Conservation (phyloP, 2,113 vertebrate species). For the Mohoua ochrocephala region DNA sequence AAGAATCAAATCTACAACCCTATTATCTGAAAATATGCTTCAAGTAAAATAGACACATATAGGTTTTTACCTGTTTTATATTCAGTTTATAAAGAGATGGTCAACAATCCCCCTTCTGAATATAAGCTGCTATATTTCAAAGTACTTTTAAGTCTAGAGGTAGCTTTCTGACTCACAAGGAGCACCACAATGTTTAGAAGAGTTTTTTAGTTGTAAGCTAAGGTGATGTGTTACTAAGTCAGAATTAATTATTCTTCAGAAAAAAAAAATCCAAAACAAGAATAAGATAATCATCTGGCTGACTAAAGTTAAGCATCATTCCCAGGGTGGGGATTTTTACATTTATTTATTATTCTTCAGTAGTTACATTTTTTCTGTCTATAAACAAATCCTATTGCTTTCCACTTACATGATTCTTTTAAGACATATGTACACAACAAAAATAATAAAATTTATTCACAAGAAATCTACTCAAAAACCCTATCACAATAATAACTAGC, state of each 20-base stretch:
- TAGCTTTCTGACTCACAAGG: not conserved
- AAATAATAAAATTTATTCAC: not conserved
- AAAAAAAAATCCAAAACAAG: not conserved
- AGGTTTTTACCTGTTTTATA: not conserved
- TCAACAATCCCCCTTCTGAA: not conserved
- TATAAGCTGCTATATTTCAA: not conserved
- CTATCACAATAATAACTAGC: not conserved
- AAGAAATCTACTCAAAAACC: not conserved
- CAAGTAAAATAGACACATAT: not conserved
- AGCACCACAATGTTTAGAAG: not conserved
- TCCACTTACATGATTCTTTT: not conserved
- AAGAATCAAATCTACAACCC: not conserved
- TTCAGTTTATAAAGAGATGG: not conserved
- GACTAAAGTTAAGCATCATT: not conserved
- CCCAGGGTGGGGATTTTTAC: fast-evolving
- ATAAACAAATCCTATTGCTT: not conserved
- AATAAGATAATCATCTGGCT: not conserved
- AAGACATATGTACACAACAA: not conserved
- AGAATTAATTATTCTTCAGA: not conserved
- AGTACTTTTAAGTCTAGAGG: not conserved
- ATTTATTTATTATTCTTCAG: not conserved
- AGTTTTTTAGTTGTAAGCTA: not conserved
- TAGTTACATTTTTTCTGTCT: not conserved
- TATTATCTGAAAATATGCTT: not conserved
- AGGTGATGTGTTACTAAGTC: not conserved